Base-by-base conservation (phyloP, 2,888 invertebrate genomes). In the Cabera pusaria region DNA sequence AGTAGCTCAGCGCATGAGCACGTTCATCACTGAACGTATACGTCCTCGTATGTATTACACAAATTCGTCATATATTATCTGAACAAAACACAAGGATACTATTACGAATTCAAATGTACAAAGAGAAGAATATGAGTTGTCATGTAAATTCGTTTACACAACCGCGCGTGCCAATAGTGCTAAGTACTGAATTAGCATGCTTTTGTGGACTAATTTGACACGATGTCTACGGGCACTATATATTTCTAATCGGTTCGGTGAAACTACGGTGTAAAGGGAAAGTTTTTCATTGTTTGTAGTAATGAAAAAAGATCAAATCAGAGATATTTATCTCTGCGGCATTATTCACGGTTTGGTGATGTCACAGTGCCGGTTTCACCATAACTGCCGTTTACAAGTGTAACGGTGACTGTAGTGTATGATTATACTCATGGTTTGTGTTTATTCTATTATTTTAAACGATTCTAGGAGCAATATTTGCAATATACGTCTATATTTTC, bases 291-390 rank as follows among this genome's bases (percentile, higher is more conserved):
- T 48, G 46, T 50, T 50, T 50, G 44, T 40, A 23, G 43, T 45
- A 50, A 48, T 46, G 47, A 42, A 50, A 53, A 53, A 44, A 50
- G 52, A 53, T 53, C 50, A 48, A 53, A 53, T 50, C 53, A 50
- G 35, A 31, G 50, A 50, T 53, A 44, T 50, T 64, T 66, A 68
- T 70, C 68, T 69, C 56, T 44, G 44, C 54, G 49, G 57, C 52
- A 62, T 71, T 72, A 72, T 72, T 71, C 66, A 66, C 59, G 51
- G 58, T 56, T 54, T 52, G 63, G 52, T 76, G 76, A 74, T 71
- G 68, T 76, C 75, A 72, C 59, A 59, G 55, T 50, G 54, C 52
- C 52, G 59, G 61, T 65, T 62, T 72, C 59, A 55, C 60, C 56
- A 54, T 33, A 51, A 43, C 47, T 39, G 53, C 59, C 58, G 56